These are phyloP conservation scores for Phoenicopterus ruber DNA, from an alignment of 2,113 vertebrate genomes.

Conservation along the genomic window DNA sequence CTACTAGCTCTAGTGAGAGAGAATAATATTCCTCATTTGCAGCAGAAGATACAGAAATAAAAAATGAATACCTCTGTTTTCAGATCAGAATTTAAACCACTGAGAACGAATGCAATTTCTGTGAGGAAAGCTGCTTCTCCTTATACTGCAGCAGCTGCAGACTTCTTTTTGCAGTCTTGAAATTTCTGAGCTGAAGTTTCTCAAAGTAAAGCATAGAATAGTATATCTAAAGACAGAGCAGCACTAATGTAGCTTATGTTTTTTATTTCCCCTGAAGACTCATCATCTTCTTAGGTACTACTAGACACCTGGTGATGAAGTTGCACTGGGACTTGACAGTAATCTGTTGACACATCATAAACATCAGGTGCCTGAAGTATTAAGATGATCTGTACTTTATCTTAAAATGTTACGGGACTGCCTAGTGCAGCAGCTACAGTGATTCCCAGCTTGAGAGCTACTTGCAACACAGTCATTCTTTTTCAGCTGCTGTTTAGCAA, in stretches of 20 bases:
- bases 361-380: not conserved
- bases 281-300: not conserved
- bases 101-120: not conserved
- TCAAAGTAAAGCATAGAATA: not conserved
- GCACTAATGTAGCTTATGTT: not conserved
- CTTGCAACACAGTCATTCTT: not conserved
- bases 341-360: slow-evolving; percentile 24
- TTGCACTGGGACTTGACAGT: slow-evolving; percentile 27
- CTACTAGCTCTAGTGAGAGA: not conserved
- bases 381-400: slow-evolving; percentile 9
- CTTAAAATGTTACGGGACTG: slow-evolving; percentile 20
- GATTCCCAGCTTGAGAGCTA: not conserved
- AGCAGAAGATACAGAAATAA: not conserved
- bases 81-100: not conserved
- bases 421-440: not conserved
- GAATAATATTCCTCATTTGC: not conserved
- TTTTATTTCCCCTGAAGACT: not conserved
- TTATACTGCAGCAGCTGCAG: not conserved
- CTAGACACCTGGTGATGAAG: slow-evolving; percentile 42
- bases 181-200: slow-evolving; percentile 28
- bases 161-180: not conserved
- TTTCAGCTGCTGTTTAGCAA: not conserved
- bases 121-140: not conserved
- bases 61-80: not conserved
- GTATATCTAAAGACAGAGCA: not conserved